Conservation (phyloP, 2,888 invertebrate species). For the Tiliacea aurago region DNA sequence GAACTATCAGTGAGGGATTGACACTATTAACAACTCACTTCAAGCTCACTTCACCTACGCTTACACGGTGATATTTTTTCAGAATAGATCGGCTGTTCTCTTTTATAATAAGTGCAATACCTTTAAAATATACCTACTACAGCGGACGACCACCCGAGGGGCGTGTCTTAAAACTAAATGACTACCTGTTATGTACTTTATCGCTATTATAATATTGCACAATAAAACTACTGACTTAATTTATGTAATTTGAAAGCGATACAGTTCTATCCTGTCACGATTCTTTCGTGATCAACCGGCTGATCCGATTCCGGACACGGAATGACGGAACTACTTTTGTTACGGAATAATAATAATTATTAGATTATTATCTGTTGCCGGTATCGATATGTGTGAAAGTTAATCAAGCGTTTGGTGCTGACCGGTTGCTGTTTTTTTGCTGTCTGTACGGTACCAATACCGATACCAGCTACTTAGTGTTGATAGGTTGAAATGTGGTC, state of each 20-base stretch:
- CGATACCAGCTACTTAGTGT: conserved; percentile 14
- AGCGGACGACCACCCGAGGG: background rate
- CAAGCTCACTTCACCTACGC: too few species aligned
- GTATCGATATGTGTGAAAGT: conserved; percentile 62
- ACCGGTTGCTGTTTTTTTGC: conserved; percentile 29
- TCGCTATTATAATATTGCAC: conserved; percentile 22
- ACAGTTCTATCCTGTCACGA: conserved; percentile 80
- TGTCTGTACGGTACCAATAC: conserved; percentile 37
- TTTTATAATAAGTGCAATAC: background rate
- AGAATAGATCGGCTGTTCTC: too few species aligned
- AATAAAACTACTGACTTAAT: conserved; percentile 45
- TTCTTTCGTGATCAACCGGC: conserved; percentile 72
- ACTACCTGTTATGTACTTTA: conserved; percentile 17
- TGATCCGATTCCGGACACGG: conserved; percentile 53
- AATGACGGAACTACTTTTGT: conserved; percentile 52
- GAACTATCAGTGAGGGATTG: too few species aligned
- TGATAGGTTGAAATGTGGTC: conserved; percentile 37
- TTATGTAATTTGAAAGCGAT: conserved; percentile 84
- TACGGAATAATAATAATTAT: conserved; percentile 60
- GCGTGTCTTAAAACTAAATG: background rate
- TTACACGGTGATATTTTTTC: too few species aligned
- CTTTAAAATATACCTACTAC: background rate
- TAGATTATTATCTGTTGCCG: conserved; percentile 61
- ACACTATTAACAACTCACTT: too few species aligned
- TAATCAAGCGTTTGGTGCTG: conserved; percentile 37